Evolutionary conservation across 53 echinoderm and acorn worm species (phyloP).

Genomic region (Actinopyga echinites): DNA sequence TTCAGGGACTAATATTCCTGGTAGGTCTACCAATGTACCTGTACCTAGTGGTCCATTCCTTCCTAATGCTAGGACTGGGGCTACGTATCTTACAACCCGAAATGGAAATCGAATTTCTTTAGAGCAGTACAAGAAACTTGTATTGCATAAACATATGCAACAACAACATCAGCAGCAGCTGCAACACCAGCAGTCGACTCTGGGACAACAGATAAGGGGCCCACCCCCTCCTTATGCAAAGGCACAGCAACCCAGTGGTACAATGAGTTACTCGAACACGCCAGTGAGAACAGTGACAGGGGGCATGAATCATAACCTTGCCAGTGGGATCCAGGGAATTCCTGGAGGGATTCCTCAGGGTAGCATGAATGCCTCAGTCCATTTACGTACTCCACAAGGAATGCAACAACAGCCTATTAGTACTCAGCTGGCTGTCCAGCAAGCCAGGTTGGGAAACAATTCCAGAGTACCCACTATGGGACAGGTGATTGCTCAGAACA

Average conservation of each 20-base stretch:
- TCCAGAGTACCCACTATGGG: background rate
- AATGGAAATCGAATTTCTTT: background rate
- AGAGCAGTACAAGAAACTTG: slow-evolving; percentile 4
- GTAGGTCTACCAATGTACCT: background rate
- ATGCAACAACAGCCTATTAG: slow-evolving; percentile 1
- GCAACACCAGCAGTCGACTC: slow-evolving; percentile 5
- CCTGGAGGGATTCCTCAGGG: slow-evolving; percentile 12
- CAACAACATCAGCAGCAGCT: background rate
- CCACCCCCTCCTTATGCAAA: slow-evolving; percentile 26
- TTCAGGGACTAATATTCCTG: background rate
- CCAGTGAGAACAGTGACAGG: background rate
- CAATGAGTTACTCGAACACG: background rate
- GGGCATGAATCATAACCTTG: background rate
- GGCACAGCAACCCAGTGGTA: background rate
- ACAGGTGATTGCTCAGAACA: background rate
- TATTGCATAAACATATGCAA: background rate
- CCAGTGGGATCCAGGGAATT: slow-evolving; percentile 12
- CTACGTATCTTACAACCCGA: too few relatives aligned
- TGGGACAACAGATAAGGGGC: slow-evolving; percentile 10
- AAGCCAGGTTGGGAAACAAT: background rate
- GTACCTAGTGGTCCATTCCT: background rate
- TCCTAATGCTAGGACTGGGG: too few relatives aligned
- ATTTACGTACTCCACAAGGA: background rate
- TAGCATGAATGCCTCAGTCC: background rate
- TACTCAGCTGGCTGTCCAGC: background rate